Evolutionary conservation across 2,888 invertebrate genomes (phyloP).

Genomic region (Sympetrum striolatum): DNA sequence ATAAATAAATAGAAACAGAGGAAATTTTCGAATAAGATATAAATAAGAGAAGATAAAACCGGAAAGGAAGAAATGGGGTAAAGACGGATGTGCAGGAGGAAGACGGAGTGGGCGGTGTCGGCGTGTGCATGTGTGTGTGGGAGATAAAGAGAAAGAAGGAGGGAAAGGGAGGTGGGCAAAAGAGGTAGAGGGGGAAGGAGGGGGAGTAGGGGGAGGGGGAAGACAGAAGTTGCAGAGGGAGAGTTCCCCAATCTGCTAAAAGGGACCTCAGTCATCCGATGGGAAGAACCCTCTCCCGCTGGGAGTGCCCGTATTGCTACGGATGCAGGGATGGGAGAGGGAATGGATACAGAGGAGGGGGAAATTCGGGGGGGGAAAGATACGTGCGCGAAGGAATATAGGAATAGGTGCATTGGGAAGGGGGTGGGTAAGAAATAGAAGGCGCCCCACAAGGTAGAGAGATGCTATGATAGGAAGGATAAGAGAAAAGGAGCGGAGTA

Average conservation of each 20-base stretch:
- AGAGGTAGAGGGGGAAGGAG: background rate
- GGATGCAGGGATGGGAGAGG: background rate
- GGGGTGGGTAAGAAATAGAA: background rate
- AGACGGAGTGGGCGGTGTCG: background rate
- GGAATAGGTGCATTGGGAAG: background rate
- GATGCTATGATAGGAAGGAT: background rate
- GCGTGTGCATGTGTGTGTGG: too few species aligned
- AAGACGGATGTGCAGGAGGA: background rate
- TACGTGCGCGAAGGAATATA: background rate
- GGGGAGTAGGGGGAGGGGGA: background rate
- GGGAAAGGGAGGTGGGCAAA: background rate
- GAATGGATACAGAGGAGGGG: background rate
- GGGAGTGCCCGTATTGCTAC: constrained; percentile 4
- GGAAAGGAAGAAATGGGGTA: background rate
- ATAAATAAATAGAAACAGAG: too few species aligned
- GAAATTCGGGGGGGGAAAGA: background rate
- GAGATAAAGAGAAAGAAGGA: background rate
- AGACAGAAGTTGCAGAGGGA: background rate
- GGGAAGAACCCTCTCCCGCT: constrained; percentile 6
- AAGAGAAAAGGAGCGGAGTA: background rate
- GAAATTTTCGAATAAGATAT: too few species aligned
- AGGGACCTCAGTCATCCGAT: constrained; percentile 40
- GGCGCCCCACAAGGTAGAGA: background rate
- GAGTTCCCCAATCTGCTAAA: constrained; percentile 39
- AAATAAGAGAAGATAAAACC: background rate